A percentile compares a stretch with the other conserved stretches of the same genome.
Evolutionary conservation across 2,113 vertebrate genomes (phyloP).

Genomic region (Stigmatopora nigra): DNA sequence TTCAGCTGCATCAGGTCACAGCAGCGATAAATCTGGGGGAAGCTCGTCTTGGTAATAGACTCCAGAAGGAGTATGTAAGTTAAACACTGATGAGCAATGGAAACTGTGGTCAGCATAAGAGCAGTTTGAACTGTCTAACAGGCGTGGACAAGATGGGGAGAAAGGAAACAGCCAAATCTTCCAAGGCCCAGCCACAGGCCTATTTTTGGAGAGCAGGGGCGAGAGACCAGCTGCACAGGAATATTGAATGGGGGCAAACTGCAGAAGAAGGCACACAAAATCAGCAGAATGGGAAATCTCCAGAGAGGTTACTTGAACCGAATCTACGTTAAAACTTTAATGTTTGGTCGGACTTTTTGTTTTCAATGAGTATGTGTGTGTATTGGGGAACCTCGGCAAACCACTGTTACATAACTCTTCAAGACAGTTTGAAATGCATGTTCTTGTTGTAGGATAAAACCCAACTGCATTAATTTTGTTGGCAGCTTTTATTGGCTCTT

Average conservation of each 20-base stretch:
- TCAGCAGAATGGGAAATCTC: conserved; percentile 37
- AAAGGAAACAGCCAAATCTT: conserved; percentile 58
- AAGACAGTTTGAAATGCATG: conserved; percentile 28
- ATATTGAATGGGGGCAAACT: conserved; percentile 53
- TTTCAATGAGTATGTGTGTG: conserved; percentile 30
- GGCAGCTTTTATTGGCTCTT: not conserved
- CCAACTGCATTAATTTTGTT: not conserved
- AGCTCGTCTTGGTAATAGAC: conserved; percentile 62
- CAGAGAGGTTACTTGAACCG: conserved; percentile 41
- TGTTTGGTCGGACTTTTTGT: conserved; percentile 52
- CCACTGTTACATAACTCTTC: conserved; percentile 53
- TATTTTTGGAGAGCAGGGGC: conserved; percentile 56
- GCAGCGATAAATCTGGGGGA: conserved; percentile 60
- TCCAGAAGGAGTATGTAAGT: conserved; percentile 61
- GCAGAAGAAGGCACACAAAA: conserved; percentile 30
- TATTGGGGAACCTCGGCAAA: conserved; percentile 32
- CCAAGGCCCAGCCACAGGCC: conserved; percentile 58
- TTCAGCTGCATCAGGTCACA: conserved; percentile 58
- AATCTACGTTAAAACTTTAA: conserved; percentile 54
- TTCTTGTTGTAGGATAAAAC: not conserved
- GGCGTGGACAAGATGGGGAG: conserved; percentile 59
- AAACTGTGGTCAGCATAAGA: conserved; percentile 63
- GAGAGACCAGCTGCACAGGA: conserved; percentile 32
- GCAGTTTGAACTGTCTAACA: conserved; percentile 62
- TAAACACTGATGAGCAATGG: conserved; percentile 68